A percentile compares a stretch with the other conserved stretches of the same genome.
Evolutionary conservation across 2,797 vertebrate species (phyloP).

Genomic region (Austrolebias charrua): DNA sequence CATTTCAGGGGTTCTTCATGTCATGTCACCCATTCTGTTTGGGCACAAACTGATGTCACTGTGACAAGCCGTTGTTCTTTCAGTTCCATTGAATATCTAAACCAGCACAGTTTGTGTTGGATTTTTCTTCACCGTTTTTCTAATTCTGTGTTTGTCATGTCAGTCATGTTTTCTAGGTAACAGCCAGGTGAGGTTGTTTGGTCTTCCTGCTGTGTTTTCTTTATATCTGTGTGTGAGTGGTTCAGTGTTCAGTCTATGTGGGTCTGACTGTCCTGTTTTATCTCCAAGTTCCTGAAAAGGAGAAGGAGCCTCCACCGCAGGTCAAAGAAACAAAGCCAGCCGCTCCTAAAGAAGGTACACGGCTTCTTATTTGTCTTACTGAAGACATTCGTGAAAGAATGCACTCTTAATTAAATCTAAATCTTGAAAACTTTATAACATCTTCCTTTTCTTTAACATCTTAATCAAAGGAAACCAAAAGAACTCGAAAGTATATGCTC

Average conservation of each 20-base stretch:
- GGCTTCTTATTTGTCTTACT: conserved; percentile 20
- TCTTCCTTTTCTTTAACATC: background rate
- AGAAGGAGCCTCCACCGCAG: conserved; percentile 41
- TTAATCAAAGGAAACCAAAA: too few species aligned
- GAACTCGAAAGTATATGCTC: too few species aligned
- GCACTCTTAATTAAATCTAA: conserved; percentile 35
- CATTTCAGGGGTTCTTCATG: conserved; percentile 30
- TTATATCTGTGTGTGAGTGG: conserved; percentile 33
- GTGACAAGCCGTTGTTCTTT: conserved; percentile 3
- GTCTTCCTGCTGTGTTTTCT: background rate
- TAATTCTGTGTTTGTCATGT: conserved; percentile 33
- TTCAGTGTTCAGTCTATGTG: conserved; percentile 7
- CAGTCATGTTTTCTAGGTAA: conserved; percentile 7
- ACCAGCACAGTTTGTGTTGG: conserved; percentile 15
- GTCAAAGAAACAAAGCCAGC: conserved; percentile 49
- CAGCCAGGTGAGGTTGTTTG: conserved; percentile 1
- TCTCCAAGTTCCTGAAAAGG: conserved; percentile 66
- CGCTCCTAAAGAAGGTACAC: conserved; percentile 63
- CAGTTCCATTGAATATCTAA: conserved; percentile 18
- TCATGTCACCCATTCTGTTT: conserved; percentile 59
- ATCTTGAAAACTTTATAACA: conserved; percentile 10
- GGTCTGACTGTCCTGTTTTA: conserved; percentile 55
- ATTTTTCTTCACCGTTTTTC: background rate
- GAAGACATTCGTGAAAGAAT: conserved; percentile 49
- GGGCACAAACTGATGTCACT: conserved; percentile 40